phyloP scores from a whole-genome alignment of 2,797 vertebrate species.

The Crax fasciolata region DNA sequence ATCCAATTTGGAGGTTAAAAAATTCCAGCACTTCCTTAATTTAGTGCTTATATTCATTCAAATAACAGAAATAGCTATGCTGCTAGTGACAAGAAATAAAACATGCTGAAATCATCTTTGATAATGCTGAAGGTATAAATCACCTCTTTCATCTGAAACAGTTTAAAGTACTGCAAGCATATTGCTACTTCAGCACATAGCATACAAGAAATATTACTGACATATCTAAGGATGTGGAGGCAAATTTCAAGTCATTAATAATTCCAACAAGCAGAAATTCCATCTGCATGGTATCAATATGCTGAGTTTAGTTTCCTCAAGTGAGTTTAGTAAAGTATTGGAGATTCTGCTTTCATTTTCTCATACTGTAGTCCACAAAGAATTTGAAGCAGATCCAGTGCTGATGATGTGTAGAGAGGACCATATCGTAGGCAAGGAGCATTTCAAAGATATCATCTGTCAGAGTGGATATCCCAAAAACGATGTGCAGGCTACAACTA shows the following conservation, averaged over 20 bases:
- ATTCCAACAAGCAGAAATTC: not conserved
- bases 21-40: not conserved
- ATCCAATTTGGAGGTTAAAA: not conserved
- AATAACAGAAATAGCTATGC: conserved; percentile 4
- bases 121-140: not conserved
- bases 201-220: not conserved
- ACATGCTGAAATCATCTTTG: not conserved
- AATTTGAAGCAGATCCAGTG: not conserved
- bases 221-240: not conserved
- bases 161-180: not conserved
- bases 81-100: not conserved
- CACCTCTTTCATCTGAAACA: not conserved
- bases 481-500: not conserved
- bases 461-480: not conserved
- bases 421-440: not conserved
- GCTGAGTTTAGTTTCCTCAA: not conserved
- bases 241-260: not conserved
- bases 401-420: not conserved
- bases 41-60: not conserved
- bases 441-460: not conserved
- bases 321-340: not conserved
- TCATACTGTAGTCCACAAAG: not conserved
- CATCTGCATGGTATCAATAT: not conserved
- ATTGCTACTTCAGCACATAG: not conserved
- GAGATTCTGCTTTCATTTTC: not conserved